Evolutionary conservation across 2,888 invertebrate genomes (phyloP).

Genomic region (Euspilapteryx auroguttella): DNA sequence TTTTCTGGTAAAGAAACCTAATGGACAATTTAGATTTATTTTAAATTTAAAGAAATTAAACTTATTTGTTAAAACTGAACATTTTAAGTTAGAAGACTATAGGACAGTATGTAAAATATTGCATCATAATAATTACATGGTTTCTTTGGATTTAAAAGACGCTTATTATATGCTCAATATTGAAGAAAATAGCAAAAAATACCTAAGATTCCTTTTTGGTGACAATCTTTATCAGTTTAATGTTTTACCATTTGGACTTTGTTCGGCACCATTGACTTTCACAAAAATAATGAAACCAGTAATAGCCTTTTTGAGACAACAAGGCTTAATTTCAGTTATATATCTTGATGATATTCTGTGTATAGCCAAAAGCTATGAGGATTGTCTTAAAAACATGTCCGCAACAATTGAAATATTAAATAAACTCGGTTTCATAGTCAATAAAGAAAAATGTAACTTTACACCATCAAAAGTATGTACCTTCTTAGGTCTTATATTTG

Average conservation of each 20-base stretch:
- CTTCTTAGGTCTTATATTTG: no score
- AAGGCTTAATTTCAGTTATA: conserved; percentile 5
- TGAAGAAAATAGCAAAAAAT: conserved; percentile 7
- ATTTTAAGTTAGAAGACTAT: conserved; percentile 11
- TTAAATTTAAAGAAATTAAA: conserved; percentile 9
- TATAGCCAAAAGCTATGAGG: no score
- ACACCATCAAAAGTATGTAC: no score
- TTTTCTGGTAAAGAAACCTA: no score
- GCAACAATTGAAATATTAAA: no score
- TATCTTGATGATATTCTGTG: no score
- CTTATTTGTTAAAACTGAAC: conserved; percentile 6
- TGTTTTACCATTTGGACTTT: conserved; percentile 9
- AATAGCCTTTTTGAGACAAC: conserved; percentile 5
- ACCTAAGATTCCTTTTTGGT: conserved; percentile 7
- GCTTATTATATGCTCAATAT: conserved; percentile 8
- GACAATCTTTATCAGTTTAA: conserved; percentile 9
- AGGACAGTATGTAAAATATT: conserved; percentile 8
- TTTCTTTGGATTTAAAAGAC: conserved; percentile 7
- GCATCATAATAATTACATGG: conserved; percentile 5
- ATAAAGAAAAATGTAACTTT: no score
- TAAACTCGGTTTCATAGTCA: no score
- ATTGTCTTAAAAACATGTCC: no score
- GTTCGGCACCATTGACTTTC: conserved; percentile 9
- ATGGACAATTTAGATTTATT: conserved; percentile 8
- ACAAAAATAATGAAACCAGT: conserved; percentile 11